Base-by-base conservation (phyloP, 2,888 invertebrate species). In the Dorcus parallelipipedus region DNA sequence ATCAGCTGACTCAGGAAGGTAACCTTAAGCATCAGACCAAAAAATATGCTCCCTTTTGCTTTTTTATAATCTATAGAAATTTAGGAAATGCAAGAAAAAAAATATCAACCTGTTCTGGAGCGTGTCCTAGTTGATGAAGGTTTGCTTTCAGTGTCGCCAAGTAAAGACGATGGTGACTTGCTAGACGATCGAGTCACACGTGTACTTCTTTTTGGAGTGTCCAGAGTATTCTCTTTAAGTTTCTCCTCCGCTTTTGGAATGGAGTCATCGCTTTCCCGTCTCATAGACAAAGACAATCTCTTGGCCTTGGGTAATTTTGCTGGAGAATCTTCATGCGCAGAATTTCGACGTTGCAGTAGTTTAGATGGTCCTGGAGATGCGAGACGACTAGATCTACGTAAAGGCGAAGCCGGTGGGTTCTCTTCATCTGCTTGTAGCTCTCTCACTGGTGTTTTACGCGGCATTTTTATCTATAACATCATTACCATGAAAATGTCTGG, bases 111-210 rank as follows among this genome's bases (percentile, higher is more conserved):
- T 58, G 61, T 57, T 17, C 56, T 57, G 20, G 54, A 49, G 14
- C 58, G 61, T n/a, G 54, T 52, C 17, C 40, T 54, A 26, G 26
- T 23, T n/a, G 56, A 45, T 40, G 54, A 41, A 43, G 49, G 10
- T 33, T 51, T 58, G 17, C 41, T 38, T 10, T 52, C 41, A 10
- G 17, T 9, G 6, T 49, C 53, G 14, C 49, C 49, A 3, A 39
- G 42, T 20, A 41, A 45, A 9, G 60, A 17, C 41, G 62, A 57
- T 8, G 66, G 64, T 10, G 65, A 64, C 41, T 64, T 66, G 49
- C 59, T 62, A 6, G 51, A 54, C 8, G 56, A 52, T 50, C 61
- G 61, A 39, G 56, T 55, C 20, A 14, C 33, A 10, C 49, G 38
- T 38, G 41, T 49, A 33, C 6, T 33, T 10, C 40, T 54, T n/a